Percentiles rank a stretch among this genome's conserved stretches.
Conservation (phyloP, 1,140 invertebrate species). For the Nephila pilipes region DNA sequence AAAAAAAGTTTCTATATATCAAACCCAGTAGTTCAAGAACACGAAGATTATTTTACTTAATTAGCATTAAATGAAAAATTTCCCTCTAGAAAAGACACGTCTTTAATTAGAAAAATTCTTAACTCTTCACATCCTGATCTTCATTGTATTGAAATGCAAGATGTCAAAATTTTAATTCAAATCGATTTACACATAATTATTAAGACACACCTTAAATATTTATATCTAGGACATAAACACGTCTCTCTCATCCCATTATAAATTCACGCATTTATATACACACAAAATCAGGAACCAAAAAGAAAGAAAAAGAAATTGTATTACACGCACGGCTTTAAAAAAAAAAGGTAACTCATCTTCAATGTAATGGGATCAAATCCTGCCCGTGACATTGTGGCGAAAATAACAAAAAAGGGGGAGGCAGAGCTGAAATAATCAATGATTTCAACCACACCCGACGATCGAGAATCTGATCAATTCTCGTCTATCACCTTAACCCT, state of each 20-base stretch:
- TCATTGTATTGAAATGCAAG: too few species aligned
- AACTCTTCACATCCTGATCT: too few species aligned
- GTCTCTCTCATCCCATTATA: not conserved
- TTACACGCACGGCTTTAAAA: not conserved
- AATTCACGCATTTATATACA: not conserved
- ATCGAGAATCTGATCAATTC: not conserved
- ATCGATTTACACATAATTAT: too few species aligned
- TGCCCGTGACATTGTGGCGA: not conserved
- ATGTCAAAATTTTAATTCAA: too few species aligned
- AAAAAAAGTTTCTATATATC: too few species aligned
- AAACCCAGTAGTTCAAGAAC: too few species aligned
- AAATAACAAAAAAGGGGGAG: not conserved
- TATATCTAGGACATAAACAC: not conserved
- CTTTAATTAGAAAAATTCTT: too few species aligned
- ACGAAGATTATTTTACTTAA: too few species aligned
- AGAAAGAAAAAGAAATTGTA: not conserved
- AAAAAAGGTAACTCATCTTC: not conserved
- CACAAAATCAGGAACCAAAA: not conserved
- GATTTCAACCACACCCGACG: slow-evolving; percentile 33
- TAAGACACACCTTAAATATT: not conserved
- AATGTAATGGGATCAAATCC: not conserved
- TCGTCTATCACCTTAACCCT: not conserved
- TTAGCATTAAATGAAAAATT: too few species aligned
- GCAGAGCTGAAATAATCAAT: slow-evolving; percentile 41
- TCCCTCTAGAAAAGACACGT: too few species aligned